phyloP scores from a whole-genome alignment of 2,113 vertebrate species.

The Tupaia chinensis region DNA sequence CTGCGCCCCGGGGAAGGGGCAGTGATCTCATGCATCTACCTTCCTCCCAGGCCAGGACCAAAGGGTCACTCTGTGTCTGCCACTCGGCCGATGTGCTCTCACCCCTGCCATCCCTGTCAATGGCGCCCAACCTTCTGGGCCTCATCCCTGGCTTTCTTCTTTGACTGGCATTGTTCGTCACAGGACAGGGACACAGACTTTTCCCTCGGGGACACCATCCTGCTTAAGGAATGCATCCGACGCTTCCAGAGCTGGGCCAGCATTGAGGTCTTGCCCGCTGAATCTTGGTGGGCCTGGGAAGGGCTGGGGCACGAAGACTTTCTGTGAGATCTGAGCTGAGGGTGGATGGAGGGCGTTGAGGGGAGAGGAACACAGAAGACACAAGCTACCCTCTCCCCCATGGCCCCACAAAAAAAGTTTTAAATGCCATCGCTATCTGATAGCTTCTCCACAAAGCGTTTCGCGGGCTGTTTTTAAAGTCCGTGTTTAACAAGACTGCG shows the following conservation, averaged over 20 bases:
- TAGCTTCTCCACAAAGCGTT: conserved; percentile 73
- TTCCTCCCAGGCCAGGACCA: conserved; percentile 6
- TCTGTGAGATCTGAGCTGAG: conserved; percentile 32
- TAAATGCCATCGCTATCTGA: conserved; percentile 79
- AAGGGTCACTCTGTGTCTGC: neutral
- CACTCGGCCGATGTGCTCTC: neutral
- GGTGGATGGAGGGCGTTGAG: neutral
- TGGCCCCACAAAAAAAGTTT: conserved; percentile 71
- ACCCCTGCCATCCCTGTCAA: neutral
- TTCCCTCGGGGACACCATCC: neutral
- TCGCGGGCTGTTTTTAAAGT: conserved; percentile 76
- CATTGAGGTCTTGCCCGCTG: neutral
- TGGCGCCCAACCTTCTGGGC: neutral
- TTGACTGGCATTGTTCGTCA: neutral
- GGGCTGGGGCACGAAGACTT: conserved; percentile 65
- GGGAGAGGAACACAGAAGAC: conserved; percentile 73
- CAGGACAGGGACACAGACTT: accelerated
- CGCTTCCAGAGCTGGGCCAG: conserved; percentile 13
- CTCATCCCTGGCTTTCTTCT: accelerated
- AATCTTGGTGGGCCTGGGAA: neutral
- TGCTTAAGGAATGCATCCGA: neutral
- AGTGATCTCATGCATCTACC: conserved; percentile 28
- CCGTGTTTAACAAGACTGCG: conserved; percentile 75
- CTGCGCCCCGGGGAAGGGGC: neutral
- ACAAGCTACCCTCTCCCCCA: conserved; percentile 28